These are phyloP conservation scores for Nesidiocoris tenuis DNA, from an alignment of 2,888 invertebrate species.

Conservation along the genomic window DNA sequence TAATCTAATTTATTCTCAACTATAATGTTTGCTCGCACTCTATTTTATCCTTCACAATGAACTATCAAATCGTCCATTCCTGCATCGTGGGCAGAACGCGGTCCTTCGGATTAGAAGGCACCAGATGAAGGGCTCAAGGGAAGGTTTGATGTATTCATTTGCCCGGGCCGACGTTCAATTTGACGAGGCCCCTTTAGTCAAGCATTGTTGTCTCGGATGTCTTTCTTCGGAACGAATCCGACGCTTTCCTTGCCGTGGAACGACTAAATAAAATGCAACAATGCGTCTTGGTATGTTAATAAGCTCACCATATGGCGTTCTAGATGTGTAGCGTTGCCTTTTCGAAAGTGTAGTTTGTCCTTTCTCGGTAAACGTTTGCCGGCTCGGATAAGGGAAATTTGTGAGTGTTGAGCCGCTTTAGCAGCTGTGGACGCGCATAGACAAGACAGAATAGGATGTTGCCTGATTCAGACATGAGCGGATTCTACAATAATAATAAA, in stretches of 20 bases:
- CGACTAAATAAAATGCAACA: neutral
- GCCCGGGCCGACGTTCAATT: neutral
- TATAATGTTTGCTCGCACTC: neutral
- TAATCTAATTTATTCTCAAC: neutral
- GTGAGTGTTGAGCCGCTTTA: neutral
- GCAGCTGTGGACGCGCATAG: neutral
- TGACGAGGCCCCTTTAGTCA: neutral
- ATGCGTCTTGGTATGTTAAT: neutral
- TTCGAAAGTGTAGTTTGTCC: neutral
- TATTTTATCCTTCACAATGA: neutral
- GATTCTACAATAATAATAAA: too few species aligned
- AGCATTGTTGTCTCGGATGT: neutral
- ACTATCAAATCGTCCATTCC: neutral
- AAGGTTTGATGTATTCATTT: neutral
- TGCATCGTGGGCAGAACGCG: neutral
- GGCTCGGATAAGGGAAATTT: neutral
- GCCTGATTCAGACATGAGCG: too few species aligned
- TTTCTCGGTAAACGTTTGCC: neutral
- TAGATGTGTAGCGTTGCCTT: neutral
- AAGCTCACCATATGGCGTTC: neutral
- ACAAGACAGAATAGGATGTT: too few species aligned
- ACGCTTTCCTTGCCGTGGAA: neutral
- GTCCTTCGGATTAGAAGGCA: neutral
- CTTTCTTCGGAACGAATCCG: neutral
- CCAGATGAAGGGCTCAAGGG: neutral